These are phyloP conservation scores for Anniella stebbinsi DNA, from an alignment of 2,797 vertebrate species.

Conservation along the genomic window DNA sequence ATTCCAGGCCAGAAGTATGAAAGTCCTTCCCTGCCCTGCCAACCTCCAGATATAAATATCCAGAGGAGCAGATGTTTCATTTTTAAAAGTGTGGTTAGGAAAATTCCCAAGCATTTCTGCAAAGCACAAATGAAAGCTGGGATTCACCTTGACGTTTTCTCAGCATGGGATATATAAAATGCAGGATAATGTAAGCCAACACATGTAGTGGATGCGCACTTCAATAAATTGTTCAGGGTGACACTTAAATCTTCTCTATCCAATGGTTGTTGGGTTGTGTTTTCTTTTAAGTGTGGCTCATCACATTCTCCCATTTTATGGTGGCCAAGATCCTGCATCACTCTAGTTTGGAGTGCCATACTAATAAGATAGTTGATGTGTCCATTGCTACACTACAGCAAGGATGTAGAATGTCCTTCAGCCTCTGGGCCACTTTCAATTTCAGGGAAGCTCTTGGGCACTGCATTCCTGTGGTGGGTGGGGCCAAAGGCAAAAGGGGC, in stretches of 20 bases:
- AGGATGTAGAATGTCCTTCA: too few relatives aligned
- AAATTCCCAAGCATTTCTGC: conserved; percentile 42
- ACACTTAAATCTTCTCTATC: not conserved
- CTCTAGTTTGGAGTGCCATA: conserved; percentile 28
- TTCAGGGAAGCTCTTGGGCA: too few relatives aligned
- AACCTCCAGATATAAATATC: conserved; percentile 50
- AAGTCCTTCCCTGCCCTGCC: conserved; percentile 58
- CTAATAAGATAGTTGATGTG: not conserved
- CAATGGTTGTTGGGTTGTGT: not conserved
- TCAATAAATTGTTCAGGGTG: conserved; percentile 29
- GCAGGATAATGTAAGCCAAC: conserved; percentile 13
- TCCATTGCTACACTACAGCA: not conserved
- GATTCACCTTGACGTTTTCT: conserved; percentile 44
- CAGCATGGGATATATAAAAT: conserved; percentile 46
- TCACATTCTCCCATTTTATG: conserved; percentile 35
- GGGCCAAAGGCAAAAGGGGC: not conserved
- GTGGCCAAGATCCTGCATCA: conserved; percentile 41
- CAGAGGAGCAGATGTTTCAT: conserved; percentile 46
- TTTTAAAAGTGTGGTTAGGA: conserved; percentile 45
- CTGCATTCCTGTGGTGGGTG: too few relatives aligned
- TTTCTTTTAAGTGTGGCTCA: not conserved
- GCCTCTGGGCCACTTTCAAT: too few relatives aligned
- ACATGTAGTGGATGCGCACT: conserved; percentile 42
- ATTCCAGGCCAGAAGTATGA: conserved; percentile 59
- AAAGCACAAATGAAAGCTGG: conserved; percentile 47